phyloP scores from a whole-genome alignment of 2,888 invertebrate species.

The Zeuzera pyrina region DNA sequence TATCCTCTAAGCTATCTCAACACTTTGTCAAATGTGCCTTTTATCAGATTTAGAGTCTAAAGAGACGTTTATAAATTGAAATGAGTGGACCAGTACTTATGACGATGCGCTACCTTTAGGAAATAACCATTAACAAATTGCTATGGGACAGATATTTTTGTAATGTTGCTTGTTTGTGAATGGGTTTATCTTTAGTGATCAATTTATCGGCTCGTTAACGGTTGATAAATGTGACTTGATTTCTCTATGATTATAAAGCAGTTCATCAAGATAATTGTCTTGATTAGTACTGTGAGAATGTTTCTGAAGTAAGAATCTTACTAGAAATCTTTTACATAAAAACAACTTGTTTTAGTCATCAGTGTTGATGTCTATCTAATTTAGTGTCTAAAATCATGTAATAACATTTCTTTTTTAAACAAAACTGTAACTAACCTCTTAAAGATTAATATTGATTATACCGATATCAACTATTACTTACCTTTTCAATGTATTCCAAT shows the following conservation, averaged over 20 bases:
- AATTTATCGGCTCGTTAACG: constrained; percentile 63
- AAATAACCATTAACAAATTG: constrained; percentile 54
- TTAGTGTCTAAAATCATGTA: constrained; percentile 11
- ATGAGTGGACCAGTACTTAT: constrained; percentile 25
- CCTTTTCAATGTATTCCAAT: no score
- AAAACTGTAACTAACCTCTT: background rate
- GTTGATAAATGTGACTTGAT: constrained; percentile 54
- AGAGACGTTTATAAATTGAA: constrained; percentile 42
- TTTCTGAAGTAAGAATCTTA: no score
- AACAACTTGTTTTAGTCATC: no score
- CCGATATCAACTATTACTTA: no score
- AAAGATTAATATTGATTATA: no score
- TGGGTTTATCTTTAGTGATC: constrained; percentile 54
- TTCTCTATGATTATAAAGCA: constrained; percentile 54
- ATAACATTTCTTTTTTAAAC: background rate
- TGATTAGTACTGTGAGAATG: constrained; percentile 49
- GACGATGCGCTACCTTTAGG: constrained; percentile 49
- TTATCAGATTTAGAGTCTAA: constrained; percentile 49
- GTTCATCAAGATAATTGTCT: constrained; percentile 49
- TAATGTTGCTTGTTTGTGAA: constrained; percentile 55
- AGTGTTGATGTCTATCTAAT: no score
- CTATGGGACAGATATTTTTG: constrained; percentile 53
- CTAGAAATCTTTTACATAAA: no score
- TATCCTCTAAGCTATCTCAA: constrained; percentile 45
- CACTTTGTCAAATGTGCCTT: constrained; percentile 46